These are phyloP conservation scores for Portunus trituberculatus DNA, from an alignment of 1,140 invertebrate species.

Conservation along the genomic window DNA sequence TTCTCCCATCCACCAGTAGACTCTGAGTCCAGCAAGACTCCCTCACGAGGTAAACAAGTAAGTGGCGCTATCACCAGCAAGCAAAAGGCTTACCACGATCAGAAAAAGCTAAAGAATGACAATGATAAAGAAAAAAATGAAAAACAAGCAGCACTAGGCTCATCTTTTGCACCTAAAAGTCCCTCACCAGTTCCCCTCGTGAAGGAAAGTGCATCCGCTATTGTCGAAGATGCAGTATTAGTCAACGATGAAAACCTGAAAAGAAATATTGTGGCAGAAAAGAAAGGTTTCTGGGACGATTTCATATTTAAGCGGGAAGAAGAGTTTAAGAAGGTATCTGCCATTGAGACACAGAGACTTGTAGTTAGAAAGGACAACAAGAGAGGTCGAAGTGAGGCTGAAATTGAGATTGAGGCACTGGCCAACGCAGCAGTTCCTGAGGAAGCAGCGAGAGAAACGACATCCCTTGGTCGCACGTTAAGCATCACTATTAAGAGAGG, in stretches of 20 bases:
- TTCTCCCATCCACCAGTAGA: too few species aligned
- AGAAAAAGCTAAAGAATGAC: too few species aligned
- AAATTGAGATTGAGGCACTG: not conserved
- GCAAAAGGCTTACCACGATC: too few species aligned
- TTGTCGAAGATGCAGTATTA: not conserved
- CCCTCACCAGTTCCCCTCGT: not conserved
- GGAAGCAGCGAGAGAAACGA: not conserved
- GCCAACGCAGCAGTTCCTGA: not conserved
- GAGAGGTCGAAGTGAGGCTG: not conserved
- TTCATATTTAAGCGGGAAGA: conserved; percentile 35
- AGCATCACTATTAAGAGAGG: conserved; percentile 62
- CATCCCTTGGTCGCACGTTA: conserved; percentile 57
- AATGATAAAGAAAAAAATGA: too few species aligned
- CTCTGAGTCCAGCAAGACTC: too few species aligned
- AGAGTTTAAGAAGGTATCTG: not conserved
- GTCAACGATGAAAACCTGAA: not conserved
- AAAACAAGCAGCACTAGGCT: too few species aligned
- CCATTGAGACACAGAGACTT: not conserved
- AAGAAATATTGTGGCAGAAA: conserved; percentile 61
- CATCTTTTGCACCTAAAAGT: not conserved
- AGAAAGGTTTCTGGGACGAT: conserved; percentile 69
- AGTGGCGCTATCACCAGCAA: too few species aligned
- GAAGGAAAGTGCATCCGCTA: not conserved
- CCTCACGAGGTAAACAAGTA: too few species aligned
- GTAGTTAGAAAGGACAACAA: not conserved